Evolutionary conservation across 2,113 vertebrate species (phyloP), one percentile per base, ranked within the genome.

Genomic region (Catagonus wagneri): DNA sequence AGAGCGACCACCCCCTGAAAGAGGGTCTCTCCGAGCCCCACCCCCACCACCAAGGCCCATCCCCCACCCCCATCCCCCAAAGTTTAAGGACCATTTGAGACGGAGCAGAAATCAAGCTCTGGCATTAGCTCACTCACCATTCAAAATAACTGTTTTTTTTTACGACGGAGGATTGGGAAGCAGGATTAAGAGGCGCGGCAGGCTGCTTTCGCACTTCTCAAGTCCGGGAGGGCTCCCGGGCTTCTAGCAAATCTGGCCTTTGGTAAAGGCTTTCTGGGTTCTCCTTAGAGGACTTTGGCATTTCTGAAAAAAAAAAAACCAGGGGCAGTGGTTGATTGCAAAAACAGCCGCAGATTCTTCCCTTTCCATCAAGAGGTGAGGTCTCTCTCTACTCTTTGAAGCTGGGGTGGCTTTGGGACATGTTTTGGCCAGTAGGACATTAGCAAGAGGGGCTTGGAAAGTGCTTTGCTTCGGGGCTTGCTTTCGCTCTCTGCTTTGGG

Each of bases 401-500:
- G 32, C 9, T n/a, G 56, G 9, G n/a, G 29, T 86, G 66, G 27
- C 58, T 20, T 1, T 0, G 76, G 15, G 89, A 76, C 14, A 7
- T 1, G 15, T 19, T 79, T 83, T 13, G 58, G 79, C 19, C 20
- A 10, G 23, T 17, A 9, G n/a, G 52, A 7, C 36, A 15, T 17
- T 23, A 29, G 68, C 79, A 25, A n/a, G 54, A 2, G 5, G 32
- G 56, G 27, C 63, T 2, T 7, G 83, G 3, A 3, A 23, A 1
- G 22, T 5, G 27, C 22, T 23, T 17, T 15, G 1, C 0, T 0
- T 1, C 3, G 25, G n/a, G 63, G 20, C 50, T 68, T 44, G n/a
- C 75, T 23, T 23, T 39, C 2, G 7, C 66, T 34, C 50, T 61
- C 65, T 69, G 63, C 63, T 52, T 32, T 6, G 1, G 36, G 74